phyloP scores from a whole-genome alignment of 2,797 vertebrate species.

The Xiphophorus birchmanni region DNA sequence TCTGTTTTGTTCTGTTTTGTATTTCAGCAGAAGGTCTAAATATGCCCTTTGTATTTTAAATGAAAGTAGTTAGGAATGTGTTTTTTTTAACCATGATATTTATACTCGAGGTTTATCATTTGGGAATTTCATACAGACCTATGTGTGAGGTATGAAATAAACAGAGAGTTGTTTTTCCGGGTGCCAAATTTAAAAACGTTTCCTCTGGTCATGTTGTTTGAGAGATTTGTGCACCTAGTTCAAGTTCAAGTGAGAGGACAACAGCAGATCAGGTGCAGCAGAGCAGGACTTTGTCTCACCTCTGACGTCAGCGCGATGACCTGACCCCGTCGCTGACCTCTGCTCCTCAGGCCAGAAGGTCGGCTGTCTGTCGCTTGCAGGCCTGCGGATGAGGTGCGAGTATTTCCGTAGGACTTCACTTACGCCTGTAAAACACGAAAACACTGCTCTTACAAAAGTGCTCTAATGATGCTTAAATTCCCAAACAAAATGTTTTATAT shows the following conservation, averaged over 20 bases:
- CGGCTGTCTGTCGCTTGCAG: slow-evolving; percentile 19
- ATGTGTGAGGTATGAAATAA: not conserved
- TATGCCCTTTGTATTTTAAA: not conserved
- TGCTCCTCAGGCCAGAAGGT: slow-evolving; percentile 18
- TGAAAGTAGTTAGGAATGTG: not conserved
- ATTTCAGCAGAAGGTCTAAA: not conserved
- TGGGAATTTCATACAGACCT: not conserved
- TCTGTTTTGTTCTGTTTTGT: not conserved
- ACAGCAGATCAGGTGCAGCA: not conserved
- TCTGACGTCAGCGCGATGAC: slow-evolving; percentile 27
- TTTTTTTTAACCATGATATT: not conserved
- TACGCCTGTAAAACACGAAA: slow-evolving; percentile 59
- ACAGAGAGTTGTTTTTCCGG: not conserved
- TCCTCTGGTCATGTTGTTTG: not conserved
- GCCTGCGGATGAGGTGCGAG: slow-evolving; percentile 22
- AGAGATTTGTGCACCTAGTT: slow-evolving; percentile 3
- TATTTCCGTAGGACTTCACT: slow-evolving; percentile 11
- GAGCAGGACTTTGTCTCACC: slow-evolving; percentile 49
- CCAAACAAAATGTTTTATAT: not conserved
- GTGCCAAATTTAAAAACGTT: not conserved
- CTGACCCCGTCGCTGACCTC: slow-evolving; percentile 34
- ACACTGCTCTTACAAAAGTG: slow-evolving; percentile 34
- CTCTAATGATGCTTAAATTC: not conserved
- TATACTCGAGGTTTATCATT: not conserved
- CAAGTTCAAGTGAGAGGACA: slow-evolving; percentile 46